Evolutionary conservation across 2,797 vertebrate genomes (phyloP).

Genomic region (Galago senegalensis): DNA sequence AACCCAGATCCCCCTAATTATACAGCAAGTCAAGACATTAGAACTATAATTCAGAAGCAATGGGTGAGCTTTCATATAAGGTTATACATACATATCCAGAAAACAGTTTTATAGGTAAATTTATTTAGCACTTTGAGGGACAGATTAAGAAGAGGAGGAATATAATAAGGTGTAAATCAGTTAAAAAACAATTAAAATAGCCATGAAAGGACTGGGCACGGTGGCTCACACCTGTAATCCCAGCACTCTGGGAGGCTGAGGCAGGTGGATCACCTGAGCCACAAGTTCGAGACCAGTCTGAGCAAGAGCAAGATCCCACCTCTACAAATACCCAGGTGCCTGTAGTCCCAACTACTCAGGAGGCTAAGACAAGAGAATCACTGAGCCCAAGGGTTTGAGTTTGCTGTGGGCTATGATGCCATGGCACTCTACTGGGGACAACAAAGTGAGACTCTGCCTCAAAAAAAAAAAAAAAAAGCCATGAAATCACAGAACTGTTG

Average conservation of each 20-base stretch:
- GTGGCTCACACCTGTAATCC: no score
- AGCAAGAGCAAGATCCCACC: no score
- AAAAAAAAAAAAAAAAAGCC: neutral
- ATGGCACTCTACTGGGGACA: no score
- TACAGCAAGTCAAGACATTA: neutral
- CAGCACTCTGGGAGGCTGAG: no score
- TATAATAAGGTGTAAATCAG: neutral
- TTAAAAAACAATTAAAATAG: conserved; percentile 47
- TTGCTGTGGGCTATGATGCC: no score
- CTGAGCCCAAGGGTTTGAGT: no score
- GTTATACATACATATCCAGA: neutral
- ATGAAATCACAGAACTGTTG: conserved; percentile 1
- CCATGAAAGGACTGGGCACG: neutral
- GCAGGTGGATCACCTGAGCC: no score
- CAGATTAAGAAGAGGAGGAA: neutral
- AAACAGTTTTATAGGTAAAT: conserved; percentile 5
- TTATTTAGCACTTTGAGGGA: conserved; percentile 22
- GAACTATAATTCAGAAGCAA: neutral
- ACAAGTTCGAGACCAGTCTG: no score
- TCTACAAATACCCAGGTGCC: no score
- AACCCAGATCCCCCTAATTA: neutral
- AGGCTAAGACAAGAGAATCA: no score
- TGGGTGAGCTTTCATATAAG: conserved; percentile 1
- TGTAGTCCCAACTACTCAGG: no score
- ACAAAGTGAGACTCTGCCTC: no score